Base-by-base conservation (phyloP, 2,113 vertebrate genomes). In the Leptocoma aspasia region DNA sequence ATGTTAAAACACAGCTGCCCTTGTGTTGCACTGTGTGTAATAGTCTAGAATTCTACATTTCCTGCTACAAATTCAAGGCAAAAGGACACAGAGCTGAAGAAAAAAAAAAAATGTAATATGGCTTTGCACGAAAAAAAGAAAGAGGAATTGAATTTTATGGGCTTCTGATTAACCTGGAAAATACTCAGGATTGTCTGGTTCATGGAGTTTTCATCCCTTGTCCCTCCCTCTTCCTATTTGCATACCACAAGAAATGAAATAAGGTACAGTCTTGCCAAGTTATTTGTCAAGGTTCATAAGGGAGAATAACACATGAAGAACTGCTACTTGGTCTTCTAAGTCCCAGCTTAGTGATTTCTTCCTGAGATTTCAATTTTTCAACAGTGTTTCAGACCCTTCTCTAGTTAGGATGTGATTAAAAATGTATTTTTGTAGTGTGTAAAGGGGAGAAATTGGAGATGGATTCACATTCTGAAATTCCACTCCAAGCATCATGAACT, bases 331-430 rank as follows among this genome's bases (percentile, higher is more conserved):
- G 18, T 54, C n/a, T 69, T 88, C 53, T 24, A 61, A 57, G 66
- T 73, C 66, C 45, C 54, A 47, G 45, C 63, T 77, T 90, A 86
- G 82, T 70, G 59, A 86, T 92, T 92, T 86, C 75, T 94, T 92
- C 21, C 3, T 63, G 59, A 92, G n/a, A 14, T 90, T 86, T 93
- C 75, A 70, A 12, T 90, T 80, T 80, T 95, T 92, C 71, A 77
- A 15, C 71, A 81, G 42, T 47, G 14, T 92, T 94, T 77, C 59
- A 50, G 68, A 30, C 68, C 41, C 56, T 88, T 71, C 68, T 94
- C 63, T 95, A 90, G 85, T 93, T 89, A 95, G 64, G 52, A 33
- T 54, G 59, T 76, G 71, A 90, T 94, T 92, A 94, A 96, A 95
- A 92, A 94, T 96, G 57, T 73, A 70, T 86, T 90, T 80, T 64